Conservation (phyloP, 2,888 invertebrate genomes). For the Plutella xylostella region DNA sequence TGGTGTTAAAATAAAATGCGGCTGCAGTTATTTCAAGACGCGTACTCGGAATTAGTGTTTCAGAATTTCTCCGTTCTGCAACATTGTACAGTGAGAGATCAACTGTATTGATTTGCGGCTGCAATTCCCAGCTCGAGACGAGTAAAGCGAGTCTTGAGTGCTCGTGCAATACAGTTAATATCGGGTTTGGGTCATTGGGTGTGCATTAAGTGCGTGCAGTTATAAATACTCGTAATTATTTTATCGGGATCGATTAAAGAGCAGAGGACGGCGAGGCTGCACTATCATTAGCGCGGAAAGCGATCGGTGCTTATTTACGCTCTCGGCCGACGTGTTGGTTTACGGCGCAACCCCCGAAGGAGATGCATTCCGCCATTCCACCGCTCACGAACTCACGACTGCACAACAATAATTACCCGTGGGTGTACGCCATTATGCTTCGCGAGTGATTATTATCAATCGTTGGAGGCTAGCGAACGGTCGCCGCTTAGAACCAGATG, state of each 20-base stretch:
- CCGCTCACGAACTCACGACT: conserved; percentile 69
- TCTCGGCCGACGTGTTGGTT: conserved; percentile 54
- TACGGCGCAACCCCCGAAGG: conserved; percentile 69
- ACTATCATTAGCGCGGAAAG: conserved; percentile 66
- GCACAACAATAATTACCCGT: conserved; percentile 70
- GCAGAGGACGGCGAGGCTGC: conserved; percentile 43
- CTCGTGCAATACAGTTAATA: conserved; percentile 42
- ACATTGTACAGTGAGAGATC: background rate
- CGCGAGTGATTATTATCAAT: conserved; percentile 70
- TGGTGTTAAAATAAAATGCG: background rate
- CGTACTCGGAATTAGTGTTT: conserved; percentile 22
- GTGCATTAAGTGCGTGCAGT: conserved; percentile 54
- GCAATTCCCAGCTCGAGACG: background rate
- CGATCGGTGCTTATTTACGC: conserved; percentile 63
- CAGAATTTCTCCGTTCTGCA: conserved; percentile 19
- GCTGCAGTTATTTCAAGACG: conserved; percentile 1
- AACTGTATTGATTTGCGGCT: background rate
- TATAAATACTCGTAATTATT: conserved; percentile 64
- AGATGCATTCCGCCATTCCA: conserved; percentile 67
- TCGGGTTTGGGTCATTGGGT: no score
- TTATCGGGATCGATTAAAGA: conserved; percentile 58
- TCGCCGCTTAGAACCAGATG: conserved; percentile 63
- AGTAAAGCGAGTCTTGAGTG: background rate
- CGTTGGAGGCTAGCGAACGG: conserved; percentile 59
- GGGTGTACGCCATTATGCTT: conserved; percentile 71